These are phyloP conservation scores for Lycaon pictus DNA, from an alignment of 2,113 vertebrate species.

Conservation along the genomic window DNA sequence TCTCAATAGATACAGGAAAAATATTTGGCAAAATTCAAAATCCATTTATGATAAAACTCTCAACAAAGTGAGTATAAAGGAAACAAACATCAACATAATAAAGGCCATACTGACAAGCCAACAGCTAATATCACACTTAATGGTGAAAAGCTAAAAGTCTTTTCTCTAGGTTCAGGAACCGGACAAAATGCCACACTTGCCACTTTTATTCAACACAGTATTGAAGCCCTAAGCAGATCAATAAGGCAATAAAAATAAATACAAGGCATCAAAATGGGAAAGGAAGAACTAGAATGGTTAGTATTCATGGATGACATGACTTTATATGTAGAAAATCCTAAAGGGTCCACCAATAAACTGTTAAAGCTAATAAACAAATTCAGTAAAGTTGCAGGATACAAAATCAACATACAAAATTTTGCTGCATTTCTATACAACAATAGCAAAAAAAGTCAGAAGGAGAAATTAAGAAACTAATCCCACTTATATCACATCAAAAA, in stretches of 20 bases:
- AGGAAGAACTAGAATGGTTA: neutral
- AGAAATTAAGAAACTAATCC: neutral
- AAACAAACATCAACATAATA: neutral
- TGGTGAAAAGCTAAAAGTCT: neutral
- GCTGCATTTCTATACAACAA: neutral
- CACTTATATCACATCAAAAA: neutral
- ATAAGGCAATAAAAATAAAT: neutral
- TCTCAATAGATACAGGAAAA: neutral
- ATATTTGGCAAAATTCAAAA: neutral
- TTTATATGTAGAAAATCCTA: neutral
- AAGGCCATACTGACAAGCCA: neutral
- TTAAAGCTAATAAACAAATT: neutral
- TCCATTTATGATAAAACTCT: neutral
- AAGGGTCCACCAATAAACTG: neutral
- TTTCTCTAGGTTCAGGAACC: neutral
- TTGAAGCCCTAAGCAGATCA: neutral
- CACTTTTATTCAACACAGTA: neutral
- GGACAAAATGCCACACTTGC: neutral
- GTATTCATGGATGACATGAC: neutral
- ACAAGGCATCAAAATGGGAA: neutral
- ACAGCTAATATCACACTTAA: neutral
- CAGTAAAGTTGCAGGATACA: neutral
- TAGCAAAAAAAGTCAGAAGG: neutral
- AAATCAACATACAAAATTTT: neutral
- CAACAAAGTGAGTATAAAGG: neutral